Conservation (phyloP, 2,113 vertebrate species). For the Nibea coibor region DNA sequence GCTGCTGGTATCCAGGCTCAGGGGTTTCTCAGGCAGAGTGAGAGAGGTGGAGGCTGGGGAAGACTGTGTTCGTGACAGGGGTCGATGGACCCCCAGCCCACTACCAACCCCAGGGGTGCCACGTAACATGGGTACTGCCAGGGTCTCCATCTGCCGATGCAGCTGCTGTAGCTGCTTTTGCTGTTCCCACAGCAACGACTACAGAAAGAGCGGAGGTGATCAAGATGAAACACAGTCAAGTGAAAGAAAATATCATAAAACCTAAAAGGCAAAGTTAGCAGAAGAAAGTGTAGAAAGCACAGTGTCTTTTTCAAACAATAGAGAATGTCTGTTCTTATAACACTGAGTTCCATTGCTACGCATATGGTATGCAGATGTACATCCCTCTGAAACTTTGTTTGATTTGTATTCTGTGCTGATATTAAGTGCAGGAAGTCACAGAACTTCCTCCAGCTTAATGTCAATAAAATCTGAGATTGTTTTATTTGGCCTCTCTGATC, state of each 20-base stretch:
- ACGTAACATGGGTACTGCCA: constrained; percentile 81
- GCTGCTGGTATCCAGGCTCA: constrained; percentile 80
- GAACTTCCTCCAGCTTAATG: constrained; percentile 1
- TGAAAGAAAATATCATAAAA: background rate
- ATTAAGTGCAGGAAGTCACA: background rate
- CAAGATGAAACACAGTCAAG: background rate
- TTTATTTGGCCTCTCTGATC: background rate
- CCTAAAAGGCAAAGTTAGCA: background rate
- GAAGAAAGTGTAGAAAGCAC: background rate
- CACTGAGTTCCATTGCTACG: background rate
- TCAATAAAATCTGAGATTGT: background rate
- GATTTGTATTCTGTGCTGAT: constrained; percentile 21
- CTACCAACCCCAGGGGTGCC: constrained; percentile 63
- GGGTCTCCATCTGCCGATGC: constrained; percentile 86
- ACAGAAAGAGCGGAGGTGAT: background rate
- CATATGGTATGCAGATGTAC: constrained; percentile 15
- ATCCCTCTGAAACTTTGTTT: background rate
- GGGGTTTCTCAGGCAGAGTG: constrained; percentile 77
- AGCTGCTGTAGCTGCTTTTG: constrained; percentile 89
- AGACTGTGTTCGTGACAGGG: constrained; percentile 89
- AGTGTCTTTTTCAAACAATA: background rate
- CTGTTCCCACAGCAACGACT: constrained; percentile 92
- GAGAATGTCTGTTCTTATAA: background rate
- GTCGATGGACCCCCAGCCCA: constrained; percentile 82
- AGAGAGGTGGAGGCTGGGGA: constrained; percentile 89